Base-by-base conservation (phyloP, 2,888 invertebrate species). In the Odontocolon sp. region DNA sequence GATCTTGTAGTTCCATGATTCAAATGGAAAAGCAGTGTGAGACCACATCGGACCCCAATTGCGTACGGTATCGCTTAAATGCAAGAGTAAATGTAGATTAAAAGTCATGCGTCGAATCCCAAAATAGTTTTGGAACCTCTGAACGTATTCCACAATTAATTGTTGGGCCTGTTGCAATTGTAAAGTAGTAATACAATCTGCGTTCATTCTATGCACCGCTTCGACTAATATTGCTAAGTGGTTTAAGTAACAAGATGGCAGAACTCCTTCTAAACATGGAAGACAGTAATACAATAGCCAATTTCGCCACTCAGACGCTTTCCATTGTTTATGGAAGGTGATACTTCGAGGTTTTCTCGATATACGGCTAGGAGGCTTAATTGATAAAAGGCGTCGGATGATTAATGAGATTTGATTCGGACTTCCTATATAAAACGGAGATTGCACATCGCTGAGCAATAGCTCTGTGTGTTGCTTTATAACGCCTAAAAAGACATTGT, bases 1-100 rank as follows among this genome's bases (percentile, higher is more conserved):
- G 2, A 77, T 77, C 42, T 69, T 72, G 16, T 57, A 33, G 26
- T 75, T 71, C 74, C 59, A 64, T 3, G 73, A 69, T n/a, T 76
- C 72, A 26, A 75, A 78, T 16, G 28, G 9, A 9, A 66, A 76
- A 6, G 75, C 72, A 6, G 38, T 47, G 26, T 76, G 52, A 0
- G 36, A 38, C 75, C 75, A 78, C 1, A 72, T 21, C 11, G 72
- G 75, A 3, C 74, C 70, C 42, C 66, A 67, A 33, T 61, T 72
- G 0, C 63, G 28, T 1, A 80, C 67, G 9, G 56, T 38, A 33
- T 66, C 56, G 23, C 14, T 6, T n/a, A 73, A 33, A 42, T 75
- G 77, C 6, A 28, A 14, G 2, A 70, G 47, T 2, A 61, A 16
- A 61, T 77, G 79, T 16, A 80, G 1, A 52, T 80, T 77, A 4